Evolutionary conservation across 53 echinoderm and acorn worm species (phyloP), one percentile per base, ranked within the genome.

Genomic region (Paracentrotus lividus): DNA sequence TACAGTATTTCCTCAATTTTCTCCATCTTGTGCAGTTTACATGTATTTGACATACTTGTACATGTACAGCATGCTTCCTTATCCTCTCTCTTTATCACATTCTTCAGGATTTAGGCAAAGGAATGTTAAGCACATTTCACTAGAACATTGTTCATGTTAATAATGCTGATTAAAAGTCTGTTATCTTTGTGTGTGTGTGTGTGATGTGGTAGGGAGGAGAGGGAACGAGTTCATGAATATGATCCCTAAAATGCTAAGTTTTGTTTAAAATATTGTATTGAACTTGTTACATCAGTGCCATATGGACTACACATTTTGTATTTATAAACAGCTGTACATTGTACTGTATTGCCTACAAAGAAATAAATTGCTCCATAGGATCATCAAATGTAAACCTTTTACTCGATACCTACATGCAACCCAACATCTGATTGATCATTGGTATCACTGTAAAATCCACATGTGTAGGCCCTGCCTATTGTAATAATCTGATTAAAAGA

Each of bases 1-100:
- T 40, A 4, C 40, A 38, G 8, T 75, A 76, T 76, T 76, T 76
- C 76, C 76, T 76, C 40, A 76, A 76, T 76, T 42, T 40, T 36
- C 76, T 76, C 16, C 76, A 76, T 7, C 42, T 76, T 64, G 31
- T 29, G 24, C 20, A 18, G 18, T 15, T 2, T 55, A 15, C n/a
- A n/a, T n/a, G n/a, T n/a, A n/a, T n/a, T n/a, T 51, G 51, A 51
- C 16, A 7, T 55, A 20, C 18, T 16, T 15, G 9, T 55, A 55
- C 55, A 55, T 15, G 55, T 55, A 55, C 55, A n/a, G 18, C 16
- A 0, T 26, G 26, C 27, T 64, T 64, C 64, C 64, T 29, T 13
- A 1, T 64, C 31, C 64, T 64, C 64, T 31, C 13, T 31, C 64
- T 64, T 8, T 9, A 64, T 59, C 29, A 29, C 64, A 64, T 64